These are phyloP conservation scores for Elachura formosa DNA, from an alignment of 2,113 vertebrate genomes.

Conservation along the genomic window DNA sequence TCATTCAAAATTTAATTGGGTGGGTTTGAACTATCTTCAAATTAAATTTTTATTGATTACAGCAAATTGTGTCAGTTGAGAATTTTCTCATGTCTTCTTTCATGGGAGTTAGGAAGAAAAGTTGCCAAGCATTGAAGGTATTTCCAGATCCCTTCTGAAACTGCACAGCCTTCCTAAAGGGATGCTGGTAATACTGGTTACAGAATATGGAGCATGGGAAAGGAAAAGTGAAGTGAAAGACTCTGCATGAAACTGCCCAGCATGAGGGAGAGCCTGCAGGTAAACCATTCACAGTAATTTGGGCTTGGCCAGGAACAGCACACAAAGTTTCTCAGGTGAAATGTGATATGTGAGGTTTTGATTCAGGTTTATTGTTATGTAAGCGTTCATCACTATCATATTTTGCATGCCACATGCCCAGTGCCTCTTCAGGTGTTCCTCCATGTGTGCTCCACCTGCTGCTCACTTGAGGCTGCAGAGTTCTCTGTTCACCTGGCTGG, in stretches of 20 bases:
- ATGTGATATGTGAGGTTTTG: neutral
- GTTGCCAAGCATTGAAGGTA: neutral
- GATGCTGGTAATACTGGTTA: neutral
- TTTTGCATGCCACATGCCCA: neutral
- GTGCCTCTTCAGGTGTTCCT: neutral
- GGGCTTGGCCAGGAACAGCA: neutral
- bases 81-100: neutral
- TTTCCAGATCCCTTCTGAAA: neutral
- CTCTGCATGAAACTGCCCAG: accelerated
- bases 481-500: neutral
- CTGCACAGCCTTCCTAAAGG: neutral
- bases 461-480: neutral
- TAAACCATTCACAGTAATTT: neutral
- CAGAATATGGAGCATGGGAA: neutral
- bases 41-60: constrained; percentile 38
- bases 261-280: neutral
- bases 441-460: neutral
- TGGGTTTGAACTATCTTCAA: neutral
- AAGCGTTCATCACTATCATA: neutral
- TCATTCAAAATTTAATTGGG: neutral
- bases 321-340: neutral
- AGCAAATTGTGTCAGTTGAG: neutral
- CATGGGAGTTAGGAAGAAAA: neutral
- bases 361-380: neutral
- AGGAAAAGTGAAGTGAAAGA: neutral